These are phyloP conservation scores for Plagiodera versicolora DNA, from an alignment of 2,888 invertebrate genomes.

Conservation along the genomic window DNA sequence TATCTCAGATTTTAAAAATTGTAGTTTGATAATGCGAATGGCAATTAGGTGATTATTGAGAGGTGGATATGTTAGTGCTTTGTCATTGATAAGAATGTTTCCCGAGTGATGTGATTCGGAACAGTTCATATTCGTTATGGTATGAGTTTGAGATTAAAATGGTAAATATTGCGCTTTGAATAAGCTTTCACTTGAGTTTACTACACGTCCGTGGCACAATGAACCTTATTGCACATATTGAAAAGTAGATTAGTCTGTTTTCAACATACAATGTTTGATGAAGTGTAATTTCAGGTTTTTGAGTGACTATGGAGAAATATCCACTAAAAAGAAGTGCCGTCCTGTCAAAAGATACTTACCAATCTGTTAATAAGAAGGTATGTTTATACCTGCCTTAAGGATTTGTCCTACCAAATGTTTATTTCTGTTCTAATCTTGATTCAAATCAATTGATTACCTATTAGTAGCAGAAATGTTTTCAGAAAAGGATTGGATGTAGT, in stretches of 20 bases:
- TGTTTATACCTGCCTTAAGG: constrained; percentile 32
- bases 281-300: constrained; percentile 39
- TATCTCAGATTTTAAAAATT: too few relatives aligned
- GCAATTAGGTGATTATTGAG: constrained; percentile 4
- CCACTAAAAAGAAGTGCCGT: constrained; percentile 64
- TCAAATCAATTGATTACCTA: too few relatives aligned
- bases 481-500: too few relatives aligned
- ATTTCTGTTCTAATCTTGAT: too few relatives aligned
- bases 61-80: background rate
- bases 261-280: constrained; percentile 2
- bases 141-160: constrained; percentile 1
- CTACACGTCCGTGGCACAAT: background rate
- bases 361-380: constrained; percentile 66
- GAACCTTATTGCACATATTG: background rate
- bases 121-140: background rate
- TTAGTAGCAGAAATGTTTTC: too few relatives aligned
- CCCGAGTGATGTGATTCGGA: background rate
- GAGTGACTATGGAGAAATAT: constrained; percentile 68
- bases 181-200: constrained; percentile 6
- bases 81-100: background rate
- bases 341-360: constrained; percentile 60
- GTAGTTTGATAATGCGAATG: background rate
- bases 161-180: constrained; percentile 2
- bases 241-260: background rate
- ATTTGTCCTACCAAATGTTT: background rate